phyloP scores from a whole-genome alignment of 2,113 vertebrate genomes.

The Hydropotes inermis region DNA sequence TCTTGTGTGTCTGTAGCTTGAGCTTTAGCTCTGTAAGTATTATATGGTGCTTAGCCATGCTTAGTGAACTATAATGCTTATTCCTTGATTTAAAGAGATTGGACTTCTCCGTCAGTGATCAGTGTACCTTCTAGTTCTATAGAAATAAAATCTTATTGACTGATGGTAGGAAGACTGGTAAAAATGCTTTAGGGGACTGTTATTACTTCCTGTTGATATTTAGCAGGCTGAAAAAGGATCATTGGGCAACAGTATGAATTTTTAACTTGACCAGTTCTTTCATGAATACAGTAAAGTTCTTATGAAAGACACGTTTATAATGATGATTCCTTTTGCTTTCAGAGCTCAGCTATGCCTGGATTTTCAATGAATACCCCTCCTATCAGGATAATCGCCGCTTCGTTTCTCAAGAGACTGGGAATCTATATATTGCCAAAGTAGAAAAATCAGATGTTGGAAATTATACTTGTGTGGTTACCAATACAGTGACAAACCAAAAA shows the following conservation, averaged over 20 bases:
- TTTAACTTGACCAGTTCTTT: neutral
- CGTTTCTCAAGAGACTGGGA: conserved; percentile 95
- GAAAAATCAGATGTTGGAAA: conserved; percentile 94
- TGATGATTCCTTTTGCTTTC: conserved; percentile 59
- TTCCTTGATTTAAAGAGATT: neutral
- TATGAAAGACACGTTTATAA: neutral
- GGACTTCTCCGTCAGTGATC: neutral
- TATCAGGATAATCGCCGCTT: conserved; percentile 95
- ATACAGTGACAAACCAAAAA: conserved; percentile 89
- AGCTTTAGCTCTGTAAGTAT: neutral
- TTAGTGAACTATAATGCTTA: neutral
- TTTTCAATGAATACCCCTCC: conserved; percentile 95
- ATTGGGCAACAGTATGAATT: neutral
- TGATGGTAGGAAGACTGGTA: neutral
- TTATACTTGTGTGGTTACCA: conserved; percentile 97
- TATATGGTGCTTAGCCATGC: neutral
- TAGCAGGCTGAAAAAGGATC: neutral
- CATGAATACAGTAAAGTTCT: neutral
- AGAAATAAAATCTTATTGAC: neutral
- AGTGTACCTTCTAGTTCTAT: neutral
- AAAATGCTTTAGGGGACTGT: neutral
- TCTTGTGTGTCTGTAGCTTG: neutral
- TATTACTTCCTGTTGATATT: neutral
- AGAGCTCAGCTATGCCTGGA: conserved; percentile 97
- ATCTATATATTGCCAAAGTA: conserved; percentile 97